Evolutionary conservation across 1,140 invertebrate genomes (phyloP).

Genomic region (Drosophila micromelanica): DNA sequence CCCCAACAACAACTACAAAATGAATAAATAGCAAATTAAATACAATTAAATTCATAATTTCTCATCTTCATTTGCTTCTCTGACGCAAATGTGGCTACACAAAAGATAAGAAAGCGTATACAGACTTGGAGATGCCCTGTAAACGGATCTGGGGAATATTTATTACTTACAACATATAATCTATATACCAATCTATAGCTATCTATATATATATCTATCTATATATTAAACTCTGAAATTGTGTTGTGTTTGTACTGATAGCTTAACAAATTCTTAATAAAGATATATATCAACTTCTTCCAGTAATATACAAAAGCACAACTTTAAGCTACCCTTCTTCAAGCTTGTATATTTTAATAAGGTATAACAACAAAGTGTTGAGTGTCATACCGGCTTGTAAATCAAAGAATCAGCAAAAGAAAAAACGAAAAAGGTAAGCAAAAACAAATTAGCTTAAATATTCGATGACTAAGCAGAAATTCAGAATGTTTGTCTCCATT

Average conservation of each 20-base stretch:
- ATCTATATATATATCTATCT: no score
- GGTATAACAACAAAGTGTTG: neutral
- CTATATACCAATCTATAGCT: no score
- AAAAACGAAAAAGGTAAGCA: neutral
- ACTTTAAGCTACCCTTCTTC: neutral
- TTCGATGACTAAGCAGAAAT: neutral
- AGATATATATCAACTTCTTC: no score
- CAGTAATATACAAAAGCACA: neutral
- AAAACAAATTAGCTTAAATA: neutral
- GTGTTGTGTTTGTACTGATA: no score
- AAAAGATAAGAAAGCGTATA: neutral
- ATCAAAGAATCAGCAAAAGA: neutral
- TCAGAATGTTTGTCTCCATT: neutral
- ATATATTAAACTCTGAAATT: no score
- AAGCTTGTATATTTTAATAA: neutral
- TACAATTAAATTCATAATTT: conserved; percentile 27
- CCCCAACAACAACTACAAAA: neutral
- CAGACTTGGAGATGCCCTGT: neutral
- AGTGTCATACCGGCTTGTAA: neutral
- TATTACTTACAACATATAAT: no score
- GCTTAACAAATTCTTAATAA: no score
- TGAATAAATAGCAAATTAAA: conserved; percentile 12
- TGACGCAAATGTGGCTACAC: conserved; percentile 29
- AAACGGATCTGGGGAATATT: neutral
- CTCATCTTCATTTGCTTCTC: conserved; percentile 10